Base-by-base conservation (phyloP, 2,888 invertebrate species). In the Phengaris alcon region DNA sequence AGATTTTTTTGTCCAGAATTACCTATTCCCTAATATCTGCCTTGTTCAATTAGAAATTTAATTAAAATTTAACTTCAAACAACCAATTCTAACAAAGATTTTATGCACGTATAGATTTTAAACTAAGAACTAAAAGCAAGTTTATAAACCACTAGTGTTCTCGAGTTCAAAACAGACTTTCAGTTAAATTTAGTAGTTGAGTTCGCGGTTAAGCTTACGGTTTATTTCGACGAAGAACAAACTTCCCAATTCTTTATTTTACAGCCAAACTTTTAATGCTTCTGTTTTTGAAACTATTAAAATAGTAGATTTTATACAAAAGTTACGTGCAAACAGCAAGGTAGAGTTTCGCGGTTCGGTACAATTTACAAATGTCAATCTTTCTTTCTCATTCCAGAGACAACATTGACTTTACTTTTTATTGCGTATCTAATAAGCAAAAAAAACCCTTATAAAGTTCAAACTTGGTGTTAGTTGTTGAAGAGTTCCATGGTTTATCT, bases 161-260 rank as follows among this genome's bases (percentile, higher is more conserved):
- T 22, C 64, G 35, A 46, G 69, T 69, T 69, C 69, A 48, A 48
- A 69, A 69, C 69, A 69, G 48, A 48, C 69, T 15, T 3, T 48
- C 69, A 46, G 69, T 69, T 69, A 69, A 69, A 69, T 46, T 48
- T 69, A 69, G 69, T 69, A 69, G 69, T 69, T 48, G 48, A 69
- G 69, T 69, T 48, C 48, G 46, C 69, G 48, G 48, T 69, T 48
- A 15, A 69, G n/a, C 48, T 69, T 69, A 69, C 64, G 64, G 64
- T 44, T 35, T 64, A 13, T 48, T 48, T 48, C 12, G 48, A 69
- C 46, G 13, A 69, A 48, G 69, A 69, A 35, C 35, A 35, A 35
- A 69, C 69, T 48, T 69, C 64, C 64, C 35, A 64, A 64, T 64
- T 64, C 64, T 64, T 64, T 35, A 64, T 64, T 64, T 64, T 64